phyloP scores from a whole-genome alignment of 2,888 invertebrate genomes.

The Pegoplata infirma region DNA sequence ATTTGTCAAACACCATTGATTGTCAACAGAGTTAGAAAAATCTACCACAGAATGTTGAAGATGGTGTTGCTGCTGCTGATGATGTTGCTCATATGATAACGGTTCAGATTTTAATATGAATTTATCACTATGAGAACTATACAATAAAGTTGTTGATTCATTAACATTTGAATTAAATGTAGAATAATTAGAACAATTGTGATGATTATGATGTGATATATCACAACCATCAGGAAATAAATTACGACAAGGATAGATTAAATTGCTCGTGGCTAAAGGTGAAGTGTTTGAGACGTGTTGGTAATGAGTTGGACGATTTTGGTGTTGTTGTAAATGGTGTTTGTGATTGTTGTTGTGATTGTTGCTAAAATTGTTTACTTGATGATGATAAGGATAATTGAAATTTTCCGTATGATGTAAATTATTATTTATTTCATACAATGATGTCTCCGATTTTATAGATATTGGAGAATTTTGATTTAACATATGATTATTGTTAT shows the following conservation, averaged over 20 bases:
- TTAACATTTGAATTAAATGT: slow-evolving; percentile 36
- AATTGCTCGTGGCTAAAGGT: slow-evolving; percentile 42
- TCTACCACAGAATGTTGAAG: neutral
- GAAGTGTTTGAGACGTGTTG: slow-evolving; percentile 10
- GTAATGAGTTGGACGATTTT: neutral
- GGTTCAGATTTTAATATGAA: slow-evolving; percentile 58
- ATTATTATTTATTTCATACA: slow-evolving; percentile 72
- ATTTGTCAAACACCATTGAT: slow-evolving; percentile 45
- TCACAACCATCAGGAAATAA: slow-evolving; percentile 74
- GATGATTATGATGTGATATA: slow-evolving; percentile 67
- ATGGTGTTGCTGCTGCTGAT: slow-evolving; percentile 20
- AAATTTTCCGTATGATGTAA: slow-evolving; percentile 60
- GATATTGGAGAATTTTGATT: slow-evolving; percentile 27
- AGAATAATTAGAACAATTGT: slow-evolving; percentile 54
- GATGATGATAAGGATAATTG: slow-evolving; percentile 29
- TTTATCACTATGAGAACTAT: slow-evolving; percentile 55
- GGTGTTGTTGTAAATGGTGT: slow-evolving; percentile 9
- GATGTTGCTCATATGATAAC: slow-evolving; percentile 36
- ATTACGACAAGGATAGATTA: slow-evolving; percentile 73
- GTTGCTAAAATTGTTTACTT: neutral
- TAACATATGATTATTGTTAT: slow-evolving; percentile 55
- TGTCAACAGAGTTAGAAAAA: neutral
- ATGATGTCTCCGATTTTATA: slow-evolving; percentile 69
- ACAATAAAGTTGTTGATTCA: slow-evolving; percentile 43
- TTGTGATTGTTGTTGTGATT: neutral